Base-by-base conservation (phyloP, 1,140 invertebrate species). In the Heliothis subflexa region DNA sequence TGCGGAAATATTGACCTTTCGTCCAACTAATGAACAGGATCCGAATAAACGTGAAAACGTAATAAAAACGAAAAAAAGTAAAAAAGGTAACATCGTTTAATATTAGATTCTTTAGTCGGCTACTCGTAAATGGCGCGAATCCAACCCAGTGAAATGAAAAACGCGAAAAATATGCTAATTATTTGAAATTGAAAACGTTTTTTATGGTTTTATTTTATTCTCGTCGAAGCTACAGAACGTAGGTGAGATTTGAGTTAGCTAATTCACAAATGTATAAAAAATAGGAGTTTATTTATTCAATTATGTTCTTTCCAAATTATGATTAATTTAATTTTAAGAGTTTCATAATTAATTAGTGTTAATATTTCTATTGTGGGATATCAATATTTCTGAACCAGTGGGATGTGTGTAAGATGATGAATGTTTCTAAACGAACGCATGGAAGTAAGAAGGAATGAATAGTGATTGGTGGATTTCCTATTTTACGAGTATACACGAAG, bases 1-100 rank as follows among this genome's bases (percentile, higher is more conserved):
- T 40, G 12, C 28, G 52, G 52, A 72, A 72, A 55, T 55, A 40
- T 54, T 72, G 50, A 54, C 52, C 5, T 54, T 72, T 72, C 45
- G 50, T 72, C 16, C 33, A 47, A 21, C n/a, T 18, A 66, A 40
- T 45, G 28, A 49, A 66, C 11, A 47, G 55, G 55, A 59, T 18
- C 7, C 55, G 21, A 59, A 59, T 59, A 64, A 66, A 66, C n/a
- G 62, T 64, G 13, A 21, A 66, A 47, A 66, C 1, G 11, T n/a
- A 66, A 66, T 49, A 49, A 66, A 66, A 66, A 66, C n/a, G n/a
- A n/a, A 7, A 45, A 40, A 64, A 10, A 13, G 9, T 9, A 40
- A 9, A 40, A 40, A 40, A 40, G 9, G 5, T 5, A 40, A 21
- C 40, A 21, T 47, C 10, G 18, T 64, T 64, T 33, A 16, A 18